These are phyloP conservation scores for Hephaestus fuliginosus DNA, from an alignment of 2,797 vertebrate genomes.

Conservation along the genomic window DNA sequence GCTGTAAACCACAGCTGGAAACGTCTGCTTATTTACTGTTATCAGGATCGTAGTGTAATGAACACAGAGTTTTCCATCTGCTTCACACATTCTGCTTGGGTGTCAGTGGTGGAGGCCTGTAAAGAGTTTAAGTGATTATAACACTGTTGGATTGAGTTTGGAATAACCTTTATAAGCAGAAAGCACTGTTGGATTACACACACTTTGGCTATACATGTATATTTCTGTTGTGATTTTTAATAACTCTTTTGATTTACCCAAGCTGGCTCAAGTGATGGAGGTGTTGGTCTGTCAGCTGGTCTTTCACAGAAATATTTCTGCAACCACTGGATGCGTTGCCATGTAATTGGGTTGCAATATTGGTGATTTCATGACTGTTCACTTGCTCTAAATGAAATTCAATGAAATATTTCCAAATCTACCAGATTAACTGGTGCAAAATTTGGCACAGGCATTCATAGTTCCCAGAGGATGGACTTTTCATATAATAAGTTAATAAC, in stretches of 20 bases:
- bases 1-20: slow-evolving; percentile 55
- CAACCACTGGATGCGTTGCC: not conserved
- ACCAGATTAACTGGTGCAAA: not conserved
- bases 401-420: not conserved
- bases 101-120: not conserved
- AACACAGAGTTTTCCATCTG: slow-evolving; percentile 60
- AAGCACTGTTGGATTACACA: not conserved
- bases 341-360: not conserved
- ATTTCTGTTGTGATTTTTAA: not conserved
- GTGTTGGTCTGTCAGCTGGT: not conserved
- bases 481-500: too few species aligned
- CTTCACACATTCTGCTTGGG: slow-evolving; percentile 2
- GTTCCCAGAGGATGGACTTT: not conserved
- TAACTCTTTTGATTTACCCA: not conserved
- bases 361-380: not conserved
- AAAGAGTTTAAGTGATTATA: slow-evolving; percentile 14
- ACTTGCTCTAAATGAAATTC: not conserved
- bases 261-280: not conserved
- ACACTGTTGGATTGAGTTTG: not conserved
- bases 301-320: not conserved
- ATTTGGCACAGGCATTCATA: not conserved
- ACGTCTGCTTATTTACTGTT: slow-evolving; percentile 67
- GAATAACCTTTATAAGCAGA: not conserved
- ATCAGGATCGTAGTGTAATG: slow-evolving; percentile 33
- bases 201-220: not conserved